phyloP scores from a whole-genome alignment of 2,797 vertebrate genomes.

The Hozukius guyotensis region DNA sequence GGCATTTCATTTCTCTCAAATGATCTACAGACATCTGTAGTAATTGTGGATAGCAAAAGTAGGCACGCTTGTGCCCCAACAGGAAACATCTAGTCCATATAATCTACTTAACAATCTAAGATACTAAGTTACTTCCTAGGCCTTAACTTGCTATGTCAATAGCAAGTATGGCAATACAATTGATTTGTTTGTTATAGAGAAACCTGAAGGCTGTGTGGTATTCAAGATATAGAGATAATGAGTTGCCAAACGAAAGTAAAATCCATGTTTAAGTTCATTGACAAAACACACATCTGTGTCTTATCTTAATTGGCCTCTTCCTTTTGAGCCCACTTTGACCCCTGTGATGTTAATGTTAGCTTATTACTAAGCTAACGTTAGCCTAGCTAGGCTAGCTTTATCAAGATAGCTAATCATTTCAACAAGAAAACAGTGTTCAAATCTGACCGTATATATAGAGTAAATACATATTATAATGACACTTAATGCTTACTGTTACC shows the following conservation, averaged over 20 bases:
- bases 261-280: neutral
- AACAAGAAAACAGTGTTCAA: neutral
- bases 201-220: neutral
- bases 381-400: constrained; percentile 30
- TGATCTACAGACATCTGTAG: neutral
- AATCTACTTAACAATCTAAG: neutral
- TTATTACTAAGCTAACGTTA: constrained; percentile 48
- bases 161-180: neutral
- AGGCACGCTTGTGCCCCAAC: neutral
- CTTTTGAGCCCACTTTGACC: constrained; percentile 32
- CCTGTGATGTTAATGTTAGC: constrained; percentile 39
- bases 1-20: neutral
- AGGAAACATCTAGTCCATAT: neutral
- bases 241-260: neutral
- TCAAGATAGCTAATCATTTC: neutral
- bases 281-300: neutral
- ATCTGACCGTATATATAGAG: rapidly evolving
- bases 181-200: neutral
- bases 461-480: rapidly evolving
- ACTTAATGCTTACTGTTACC: neutral
- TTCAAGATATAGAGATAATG: neutral
- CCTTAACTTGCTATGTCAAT: constrained; percentile 3
- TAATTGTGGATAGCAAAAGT: neutral
- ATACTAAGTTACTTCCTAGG: neutral
- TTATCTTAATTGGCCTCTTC: neutral